These are phyloP conservation scores for Brachyrhaphis roseni DNA, from an alignment of 2,797 vertebrate species.

Conservation along the genomic window DNA sequence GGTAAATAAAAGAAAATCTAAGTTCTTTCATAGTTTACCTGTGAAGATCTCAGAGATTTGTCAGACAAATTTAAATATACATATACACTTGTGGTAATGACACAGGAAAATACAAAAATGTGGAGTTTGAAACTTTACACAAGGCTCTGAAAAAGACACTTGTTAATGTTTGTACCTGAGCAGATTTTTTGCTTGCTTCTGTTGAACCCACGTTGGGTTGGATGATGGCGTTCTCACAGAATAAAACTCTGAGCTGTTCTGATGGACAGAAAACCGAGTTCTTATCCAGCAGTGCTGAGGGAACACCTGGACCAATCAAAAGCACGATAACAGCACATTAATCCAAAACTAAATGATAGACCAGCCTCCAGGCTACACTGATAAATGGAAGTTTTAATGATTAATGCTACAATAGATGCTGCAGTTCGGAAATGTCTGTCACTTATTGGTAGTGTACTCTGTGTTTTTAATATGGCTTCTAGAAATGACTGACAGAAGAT, in stretches of 20 bases:
- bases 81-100: neutral
- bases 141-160: neutral
- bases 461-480: neutral
- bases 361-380: neutral
- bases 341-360: neutral
- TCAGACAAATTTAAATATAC: neutral
- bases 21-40: neutral
- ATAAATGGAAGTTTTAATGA: neutral
- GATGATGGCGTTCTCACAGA: conserved; percentile 45
- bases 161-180: conserved; percentile 37
- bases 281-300: conserved; percentile 51
- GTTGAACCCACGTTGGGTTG: neutral
- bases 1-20: neutral
- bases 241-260: conserved; percentile 67
- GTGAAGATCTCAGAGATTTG: neutral
- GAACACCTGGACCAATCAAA: conserved; percentile 54
- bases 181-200: conserved; percentile 5
- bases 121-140: neutral
- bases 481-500: neutral
- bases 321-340: neutral
- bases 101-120: neutral
- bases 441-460: neutral
- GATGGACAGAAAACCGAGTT: conserved; percentile 19
- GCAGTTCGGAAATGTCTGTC: neutral
- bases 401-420: neutral